Conservation (phyloP, 2,113 vertebrate species). For the Pituophis catenifer region DNA sequence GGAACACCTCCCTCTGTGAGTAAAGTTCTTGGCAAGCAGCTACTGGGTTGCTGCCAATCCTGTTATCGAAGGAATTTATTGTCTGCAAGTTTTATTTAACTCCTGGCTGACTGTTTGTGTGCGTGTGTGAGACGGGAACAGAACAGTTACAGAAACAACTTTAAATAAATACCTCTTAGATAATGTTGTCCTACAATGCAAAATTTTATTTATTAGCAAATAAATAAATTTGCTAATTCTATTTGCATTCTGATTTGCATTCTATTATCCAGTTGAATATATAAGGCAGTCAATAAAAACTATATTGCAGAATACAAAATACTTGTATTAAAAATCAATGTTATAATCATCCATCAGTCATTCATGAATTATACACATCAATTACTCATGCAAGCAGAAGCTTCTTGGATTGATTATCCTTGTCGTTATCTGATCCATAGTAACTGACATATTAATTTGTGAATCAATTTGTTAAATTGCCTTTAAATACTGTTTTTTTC, state of each 20-base stretch:
- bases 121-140: too few relatives aligned
- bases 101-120: too few relatives aligned
- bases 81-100: too few relatives aligned
- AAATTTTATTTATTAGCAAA: background rate
- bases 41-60: too few relatives aligned
- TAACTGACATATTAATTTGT: background rate
- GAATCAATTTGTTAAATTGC: background rate
- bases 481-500: background rate
- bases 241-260: background rate
- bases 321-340: background rate
- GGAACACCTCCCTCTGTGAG: too few relatives aligned
- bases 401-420: background rate
- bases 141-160: background rate
- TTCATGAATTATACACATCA: background rate
- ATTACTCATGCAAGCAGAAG: background rate
- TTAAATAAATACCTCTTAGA: background rate
- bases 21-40: too few relatives aligned
- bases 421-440: background rate
- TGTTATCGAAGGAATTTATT: too few relatives aligned
- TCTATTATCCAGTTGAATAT: background rate
- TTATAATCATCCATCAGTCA: background rate
- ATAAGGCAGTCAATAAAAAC: background rate
- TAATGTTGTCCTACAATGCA: too few relatives aligned
- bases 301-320: background rate
- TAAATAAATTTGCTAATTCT: too few relatives aligned